Base-by-base conservation (phyloP, 2,888 invertebrate species). In the Microplitis deprimator region DNA sequence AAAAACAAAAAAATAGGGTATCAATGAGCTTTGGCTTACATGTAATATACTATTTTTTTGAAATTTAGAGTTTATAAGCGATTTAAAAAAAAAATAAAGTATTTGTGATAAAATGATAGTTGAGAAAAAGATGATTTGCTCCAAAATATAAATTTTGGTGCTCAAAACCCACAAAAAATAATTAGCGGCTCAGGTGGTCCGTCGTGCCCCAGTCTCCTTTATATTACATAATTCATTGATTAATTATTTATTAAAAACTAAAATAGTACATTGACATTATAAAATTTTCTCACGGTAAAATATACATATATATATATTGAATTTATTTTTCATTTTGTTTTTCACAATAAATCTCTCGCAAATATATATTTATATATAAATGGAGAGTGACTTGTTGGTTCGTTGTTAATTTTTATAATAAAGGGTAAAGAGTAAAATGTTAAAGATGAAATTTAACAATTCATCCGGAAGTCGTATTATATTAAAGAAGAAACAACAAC, bases 371-470 rank as follows among this genome's bases (percentile, higher is more conserved):
- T 50, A 50, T 50, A 50, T 50, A 50, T 50, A 50, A 50, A 50
- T 50, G 50, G 50, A 50, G 50, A 50, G 50, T 50, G 50, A 50
- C 50, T 50, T 50, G 50, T 50, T 50, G 50, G 50, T 50, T 50
- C 13, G 50, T 13, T 5, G 50, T 13, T 50, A 50, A 50, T 50
- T 50, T 50, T 50, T 50, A 50, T 13, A 50, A 50, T 50, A 50
- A 50, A 50, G 50, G 10, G 50, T 50, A 13, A 13, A 13, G 50
- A 50, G 50, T 50, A 50, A 50, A 50, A 50, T 50, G 50, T 50
- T 50, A 50, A 13, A 50, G 50, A 50, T 50, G 50, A 50, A 13
- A 50, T 50, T 50, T 50, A 50, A 50, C 50, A 50, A 50, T 50
- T 50, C 50, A 50, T 50, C 50, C 50, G 50, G 50, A 50, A 50